phyloP scores from a whole-genome alignment of 2,888 invertebrate genomes.

The Drosophila meridiana region DNA sequence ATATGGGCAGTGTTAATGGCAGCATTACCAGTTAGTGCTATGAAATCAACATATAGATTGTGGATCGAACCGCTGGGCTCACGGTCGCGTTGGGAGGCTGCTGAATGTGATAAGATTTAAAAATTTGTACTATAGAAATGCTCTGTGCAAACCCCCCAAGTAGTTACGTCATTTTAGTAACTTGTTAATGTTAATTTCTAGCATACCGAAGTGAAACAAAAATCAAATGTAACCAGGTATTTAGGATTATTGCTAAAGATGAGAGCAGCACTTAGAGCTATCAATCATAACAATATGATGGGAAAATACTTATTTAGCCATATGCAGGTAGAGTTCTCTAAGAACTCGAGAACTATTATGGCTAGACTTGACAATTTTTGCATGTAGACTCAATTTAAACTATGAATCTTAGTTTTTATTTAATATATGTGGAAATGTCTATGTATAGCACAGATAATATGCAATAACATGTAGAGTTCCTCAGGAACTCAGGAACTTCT shows the following conservation, averaged over 20 bases:
- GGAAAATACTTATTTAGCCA: not conserved
- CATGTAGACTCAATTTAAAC: not conserved
- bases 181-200: not conserved
- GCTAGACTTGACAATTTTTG: not conserved
- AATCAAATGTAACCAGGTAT: constrained; percentile 19
- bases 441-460: too few species aligned
- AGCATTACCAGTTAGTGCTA: constrained; percentile 1
- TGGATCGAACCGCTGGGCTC: not conserved
- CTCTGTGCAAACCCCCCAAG: not conserved
- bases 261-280: too few species aligned
- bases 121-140: constrained; percentile 6
- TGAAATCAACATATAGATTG: not conserved
- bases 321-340: not conserved
- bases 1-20: constrained; percentile 24
- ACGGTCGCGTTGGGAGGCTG: not conserved
- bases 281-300: too few species aligned
- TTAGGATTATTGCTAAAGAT: not conserved
- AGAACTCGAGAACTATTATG: not conserved
- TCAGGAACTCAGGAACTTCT: too few species aligned
- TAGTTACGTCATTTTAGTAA: not conserved
- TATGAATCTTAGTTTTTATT: too few species aligned
- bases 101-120: not conserved
- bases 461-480: too few species aligned
- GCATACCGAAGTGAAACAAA: constrained; percentile 10
- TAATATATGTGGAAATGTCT: too few species aligned